Evolutionary conservation across 2,113 vertebrate genomes (phyloP).

Genomic region (Phrynosoma blainvillii): DNA sequence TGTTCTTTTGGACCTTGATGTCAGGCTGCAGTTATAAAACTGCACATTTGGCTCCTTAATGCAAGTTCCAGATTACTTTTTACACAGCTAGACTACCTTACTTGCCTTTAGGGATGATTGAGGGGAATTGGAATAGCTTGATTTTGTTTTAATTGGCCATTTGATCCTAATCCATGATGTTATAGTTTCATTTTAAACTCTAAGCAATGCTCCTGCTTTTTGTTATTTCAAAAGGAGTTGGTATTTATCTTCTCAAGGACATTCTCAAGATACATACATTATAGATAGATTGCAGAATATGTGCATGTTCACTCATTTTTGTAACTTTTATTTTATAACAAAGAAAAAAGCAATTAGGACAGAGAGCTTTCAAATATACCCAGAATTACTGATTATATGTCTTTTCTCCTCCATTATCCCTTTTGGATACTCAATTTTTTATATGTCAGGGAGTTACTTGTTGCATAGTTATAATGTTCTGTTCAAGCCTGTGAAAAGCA

Average conservation of each 20-base stretch:
- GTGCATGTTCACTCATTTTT: not conserved
- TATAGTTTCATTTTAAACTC: not conserved
- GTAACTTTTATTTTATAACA: not conserved
- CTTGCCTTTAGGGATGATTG: not conserved
- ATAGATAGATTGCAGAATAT: not conserved
- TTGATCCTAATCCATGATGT: not conserved
- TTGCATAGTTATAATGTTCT: not conserved
- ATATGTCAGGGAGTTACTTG: not conserved
- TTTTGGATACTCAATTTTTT: not conserved
- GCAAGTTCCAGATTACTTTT: not conserved
- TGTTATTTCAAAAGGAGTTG: not conserved
- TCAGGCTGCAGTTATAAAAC: not conserved
- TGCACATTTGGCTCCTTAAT: not conserved
- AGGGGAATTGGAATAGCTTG: not conserved
- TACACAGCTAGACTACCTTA: not conserved
- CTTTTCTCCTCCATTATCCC: fast-evolving
- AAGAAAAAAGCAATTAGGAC: slow-evolving; percentile 1
- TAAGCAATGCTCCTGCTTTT: not conserved
- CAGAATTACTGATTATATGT: fast-evolving
- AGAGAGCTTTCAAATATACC: not conserved
- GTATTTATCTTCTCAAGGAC: not conserved
- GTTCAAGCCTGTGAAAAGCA: slow-evolving; percentile 8
- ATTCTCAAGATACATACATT: not conserved
- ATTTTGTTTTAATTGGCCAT: slow-evolving; percentile 16
- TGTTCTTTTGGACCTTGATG: not conserved